Conservation (phyloP, 1,140 invertebrate genomes). For the Drosophila nigromelanica region DNA sequence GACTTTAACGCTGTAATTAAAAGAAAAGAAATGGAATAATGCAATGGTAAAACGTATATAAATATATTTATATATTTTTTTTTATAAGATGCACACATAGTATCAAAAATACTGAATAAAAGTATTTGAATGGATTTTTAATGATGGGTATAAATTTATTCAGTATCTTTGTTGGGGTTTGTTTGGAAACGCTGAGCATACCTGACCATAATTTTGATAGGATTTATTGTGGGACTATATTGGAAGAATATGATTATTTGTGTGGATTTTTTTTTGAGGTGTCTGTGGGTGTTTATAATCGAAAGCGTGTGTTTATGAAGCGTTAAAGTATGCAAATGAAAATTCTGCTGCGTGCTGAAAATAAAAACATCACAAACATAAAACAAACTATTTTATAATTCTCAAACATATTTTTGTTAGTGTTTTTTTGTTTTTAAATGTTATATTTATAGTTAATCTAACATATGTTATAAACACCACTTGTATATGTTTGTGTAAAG, state of each 20-base stretch:
- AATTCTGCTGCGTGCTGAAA: slow-evolving; percentile 55
- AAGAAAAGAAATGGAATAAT: neutral
- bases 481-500: neutral
- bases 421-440: too few relatives aligned
- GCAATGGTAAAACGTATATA: neutral
- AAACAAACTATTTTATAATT: slow-evolving; percentile 17
- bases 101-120: neutral
- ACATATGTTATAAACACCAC: too few relatives aligned
- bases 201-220: slow-evolving; percentile 69
- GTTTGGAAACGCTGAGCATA: slow-evolving; percentile 42
- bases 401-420: too few relatives aligned
- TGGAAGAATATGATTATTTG: slow-evolving; percentile 10
- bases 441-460: too few relatives aligned
- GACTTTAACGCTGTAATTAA: slow-evolving; percentile 58
- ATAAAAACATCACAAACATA: slow-evolving; percentile 62
- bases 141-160: neutral
- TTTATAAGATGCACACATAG: too few relatives aligned
- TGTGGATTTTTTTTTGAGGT: slow-evolving; percentile 1
- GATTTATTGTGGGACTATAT: slow-evolving; percentile 25
- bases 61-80: neutral
- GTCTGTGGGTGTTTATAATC: slow-evolving; percentile 15
- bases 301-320: slow-evolving; percentile 39
- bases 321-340: slow-evolving; percentile 50
- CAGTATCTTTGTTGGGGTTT: slow-evolving; percentile 2
- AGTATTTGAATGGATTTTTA: neutral